Percentiles rank a stretch among this genome's conserved stretches.
Conservation (phyloP, 2,113 vertebrate species). For the Urocynchramus pylzowi region DNA sequence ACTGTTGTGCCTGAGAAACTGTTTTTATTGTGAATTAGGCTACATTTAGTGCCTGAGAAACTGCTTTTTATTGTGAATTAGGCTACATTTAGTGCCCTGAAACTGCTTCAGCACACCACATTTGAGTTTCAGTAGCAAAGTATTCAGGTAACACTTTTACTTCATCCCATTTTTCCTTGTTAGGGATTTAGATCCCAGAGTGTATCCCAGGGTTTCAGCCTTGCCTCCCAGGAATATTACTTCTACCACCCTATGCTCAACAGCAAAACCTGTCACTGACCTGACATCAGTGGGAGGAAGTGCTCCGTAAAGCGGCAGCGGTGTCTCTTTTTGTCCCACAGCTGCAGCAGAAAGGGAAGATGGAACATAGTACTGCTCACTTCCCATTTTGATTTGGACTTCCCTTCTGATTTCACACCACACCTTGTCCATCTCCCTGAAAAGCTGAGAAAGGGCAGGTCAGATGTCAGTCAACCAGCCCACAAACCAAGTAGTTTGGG, state of each 20-base stretch:
- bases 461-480: not conserved
- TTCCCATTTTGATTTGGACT: not conserved
- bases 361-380: fast-evolving
- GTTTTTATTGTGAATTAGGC: not conserved
- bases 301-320: not conserved
- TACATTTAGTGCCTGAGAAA: not conserved
- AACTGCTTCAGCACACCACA: not conserved
- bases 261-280: not conserved
- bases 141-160: not conserved
- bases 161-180: not conserved
- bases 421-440: not conserved
- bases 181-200: not conserved
- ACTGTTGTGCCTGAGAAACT: not conserved
- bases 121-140: not conserved
- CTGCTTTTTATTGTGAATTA: not conserved
- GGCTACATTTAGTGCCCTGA: not conserved
- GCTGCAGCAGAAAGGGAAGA: not conserved
- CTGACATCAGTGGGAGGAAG: not conserved
- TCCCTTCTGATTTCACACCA: not conserved
- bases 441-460: not conserved
- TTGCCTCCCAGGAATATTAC: not conserved
- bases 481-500: not conserved
- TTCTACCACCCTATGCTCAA: not conserved
- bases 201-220: not conserved
- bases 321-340: not conserved